These are phyloP conservation scores for Pogonus chalceus DNA, from an alignment of 1,140 invertebrate species.

Conservation along the genomic window DNA sequence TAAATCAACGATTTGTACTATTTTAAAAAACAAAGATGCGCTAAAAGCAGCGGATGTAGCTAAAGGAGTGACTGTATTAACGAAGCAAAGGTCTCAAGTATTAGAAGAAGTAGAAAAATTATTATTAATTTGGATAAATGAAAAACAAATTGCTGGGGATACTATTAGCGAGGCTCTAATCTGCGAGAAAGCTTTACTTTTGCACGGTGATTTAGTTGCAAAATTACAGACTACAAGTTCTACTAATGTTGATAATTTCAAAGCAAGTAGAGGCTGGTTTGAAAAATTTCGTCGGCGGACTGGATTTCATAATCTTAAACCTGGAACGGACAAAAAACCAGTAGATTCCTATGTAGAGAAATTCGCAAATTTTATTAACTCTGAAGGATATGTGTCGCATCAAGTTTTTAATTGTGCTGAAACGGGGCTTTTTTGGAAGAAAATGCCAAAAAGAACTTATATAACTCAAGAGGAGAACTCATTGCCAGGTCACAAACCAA, in stretches of 20 bases:
- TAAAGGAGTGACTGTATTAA: conserved; percentile 12
- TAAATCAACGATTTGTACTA: conserved; percentile 18
- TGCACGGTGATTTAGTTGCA: conserved; percentile 13
- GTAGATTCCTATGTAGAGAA: conserved; percentile 4
- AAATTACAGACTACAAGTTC: conserved; percentile 9
- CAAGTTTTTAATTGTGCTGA: not conserved
- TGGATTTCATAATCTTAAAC: conserved; percentile 8
- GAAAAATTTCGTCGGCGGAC: conserved; percentile 15
- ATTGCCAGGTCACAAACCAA: conserved; percentile 13
- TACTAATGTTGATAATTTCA: conserved; percentile 3
- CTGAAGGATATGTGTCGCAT: not conserved
- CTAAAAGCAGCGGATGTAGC: conserved; percentile 12
- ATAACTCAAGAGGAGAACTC: conserved; percentile 9
- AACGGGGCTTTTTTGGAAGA: not conserved
- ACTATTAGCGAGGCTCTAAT: conserved; percentile 16
- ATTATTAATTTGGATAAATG: conserved; percentile 18
- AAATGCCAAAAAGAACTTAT: conserved; percentile 1
- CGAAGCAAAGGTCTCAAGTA: conserved; percentile 13
- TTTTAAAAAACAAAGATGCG: conserved; percentile 16
- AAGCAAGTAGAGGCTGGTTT: conserved; percentile 17
- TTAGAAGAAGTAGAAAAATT: conserved; percentile 19
- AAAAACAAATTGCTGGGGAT: conserved; percentile 16
- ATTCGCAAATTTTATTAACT: not conserved
- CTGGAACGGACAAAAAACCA: conserved; percentile 7
- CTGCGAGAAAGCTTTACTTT: conserved; percentile 17